Evolutionary conservation across 2,113 vertebrate species (phyloP).

Genomic region (Motacilla tschutschensis): DNA sequence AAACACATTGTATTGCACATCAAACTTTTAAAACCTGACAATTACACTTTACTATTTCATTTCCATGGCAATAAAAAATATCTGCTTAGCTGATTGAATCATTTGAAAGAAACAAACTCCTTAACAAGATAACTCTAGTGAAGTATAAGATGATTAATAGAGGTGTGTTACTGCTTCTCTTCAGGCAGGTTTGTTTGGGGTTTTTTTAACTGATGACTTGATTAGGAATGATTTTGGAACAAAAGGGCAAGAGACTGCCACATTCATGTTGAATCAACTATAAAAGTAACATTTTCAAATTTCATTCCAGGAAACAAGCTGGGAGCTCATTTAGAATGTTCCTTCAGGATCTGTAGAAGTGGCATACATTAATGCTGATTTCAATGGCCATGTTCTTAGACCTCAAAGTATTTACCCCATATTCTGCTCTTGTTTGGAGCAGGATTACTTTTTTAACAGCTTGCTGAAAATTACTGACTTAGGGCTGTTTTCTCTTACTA

Average conservation of each 20-base stretch:
- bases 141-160: neutral
- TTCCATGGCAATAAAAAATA: slow-evolving; percentile 14
- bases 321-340: neutral
- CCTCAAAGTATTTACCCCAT: neutral
- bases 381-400: neutral
- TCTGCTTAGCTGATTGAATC: neutral
- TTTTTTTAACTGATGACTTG: neutral
- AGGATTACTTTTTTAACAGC: neutral
- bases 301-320: neutral
- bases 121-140: slow-evolving; percentile 1
- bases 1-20: neutral
- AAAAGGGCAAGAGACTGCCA: neutral
- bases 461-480: neutral
- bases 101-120: slow-evolving; percentile 4
- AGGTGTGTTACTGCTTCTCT: neutral
- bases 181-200: neutral
- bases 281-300: neutral
- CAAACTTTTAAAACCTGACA: slow-evolving; percentile 5
- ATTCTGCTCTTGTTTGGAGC: neutral
- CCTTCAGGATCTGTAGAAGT: neutral
- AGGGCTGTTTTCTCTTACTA: neutral
- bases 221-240: neutral
- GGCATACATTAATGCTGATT: rapidly evolving
- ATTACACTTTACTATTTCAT: slow-evolving; percentile 15
- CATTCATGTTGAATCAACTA: neutral